phyloP scores from a whole-genome alignment of 2,888 invertebrate species.

The Himalopsyche tibetana region DNA sequence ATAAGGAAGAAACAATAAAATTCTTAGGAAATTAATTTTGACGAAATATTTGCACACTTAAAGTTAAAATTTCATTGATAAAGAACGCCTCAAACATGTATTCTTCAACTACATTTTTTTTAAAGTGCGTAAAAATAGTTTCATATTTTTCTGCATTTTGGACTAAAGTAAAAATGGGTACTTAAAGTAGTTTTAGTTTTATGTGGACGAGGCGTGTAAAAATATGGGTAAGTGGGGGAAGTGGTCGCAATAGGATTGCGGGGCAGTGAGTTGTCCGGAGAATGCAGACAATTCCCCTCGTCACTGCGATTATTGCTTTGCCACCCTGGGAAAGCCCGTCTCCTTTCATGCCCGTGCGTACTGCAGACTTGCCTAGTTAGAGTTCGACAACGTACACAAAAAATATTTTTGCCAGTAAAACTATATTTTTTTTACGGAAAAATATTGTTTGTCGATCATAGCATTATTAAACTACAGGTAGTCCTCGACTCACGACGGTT shows the following conservation, averaged over 20 bases:
- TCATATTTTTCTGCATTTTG: too few species aligned
- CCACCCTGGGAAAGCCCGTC: constrained; percentile 49
- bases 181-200: not conserved
- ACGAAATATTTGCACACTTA: too few species aligned
- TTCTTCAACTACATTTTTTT: too few species aligned
- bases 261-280: constrained; percentile 59
- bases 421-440: not conserved
- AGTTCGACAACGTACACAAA: not conserved
- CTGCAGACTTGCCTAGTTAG: constrained; percentile 17
- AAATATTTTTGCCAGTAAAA: not conserved
- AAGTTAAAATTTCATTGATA: too few species aligned
- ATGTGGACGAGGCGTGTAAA: not conserved
- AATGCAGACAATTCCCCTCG: constrained; percentile 65
- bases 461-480: too few species aligned
- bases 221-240: constrained; percentile 53
- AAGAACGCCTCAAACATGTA: too few species aligned
- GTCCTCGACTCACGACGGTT: too few species aligned
- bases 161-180: too few species aligned
- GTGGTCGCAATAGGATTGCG: constrained; percentile 52
- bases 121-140: too few species aligned
- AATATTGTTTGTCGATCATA: too few species aligned
- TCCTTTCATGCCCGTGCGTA: constrained; percentile 29
- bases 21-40: too few species aligned
- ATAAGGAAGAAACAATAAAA: too few species aligned
- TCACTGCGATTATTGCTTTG: constrained; percentile 66